These are phyloP conservation scores for Dynastes hyllus DNA, from an alignment of 2,888 invertebrate species.

Conservation along the genomic window DNA sequence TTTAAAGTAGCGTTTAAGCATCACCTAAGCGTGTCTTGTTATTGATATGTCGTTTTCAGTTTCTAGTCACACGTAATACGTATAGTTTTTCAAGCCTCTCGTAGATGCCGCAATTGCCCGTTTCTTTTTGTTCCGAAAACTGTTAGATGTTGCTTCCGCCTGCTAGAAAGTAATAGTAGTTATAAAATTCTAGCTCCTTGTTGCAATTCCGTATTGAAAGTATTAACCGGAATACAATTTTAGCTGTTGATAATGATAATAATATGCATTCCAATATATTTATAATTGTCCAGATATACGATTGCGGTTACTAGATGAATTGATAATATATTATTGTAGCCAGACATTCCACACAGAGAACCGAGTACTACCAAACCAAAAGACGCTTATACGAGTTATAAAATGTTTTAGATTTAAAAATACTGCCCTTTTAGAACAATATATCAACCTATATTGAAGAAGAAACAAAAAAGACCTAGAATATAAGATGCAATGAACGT, in stretches of 20 bases:
- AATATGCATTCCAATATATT: not conserved
- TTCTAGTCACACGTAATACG: not conserved
- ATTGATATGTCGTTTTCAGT: conserved; percentile 5
- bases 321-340: not conserved
- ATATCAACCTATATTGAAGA: conserved; percentile 22
- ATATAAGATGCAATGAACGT: conserved; percentile 28
- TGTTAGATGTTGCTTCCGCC: conserved; percentile 24
- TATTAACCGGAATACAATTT: not conserved
- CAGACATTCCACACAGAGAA: conserved; percentile 11
- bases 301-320: not conserved
- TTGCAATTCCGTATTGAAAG: not conserved
- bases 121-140: conserved; percentile 6
- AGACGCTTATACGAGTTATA: conserved; percentile 39
- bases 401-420: conserved; percentile 26
- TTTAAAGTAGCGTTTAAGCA: conserved; percentile 24
- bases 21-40: conserved; percentile 46
- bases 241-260: not conserved
- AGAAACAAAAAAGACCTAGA: conserved; percentile 10
- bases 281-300: not conserved
- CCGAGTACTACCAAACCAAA: conserved; percentile 13
- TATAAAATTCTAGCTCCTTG: not conserved
- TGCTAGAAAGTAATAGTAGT: not conserved
- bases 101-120: not conserved
- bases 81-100: conserved; percentile 7
- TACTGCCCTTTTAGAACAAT: conserved; percentile 48